Base-by-base conservation (phyloP, 2,113 vertebrate genomes). In the Regulus satrapa region DNA sequence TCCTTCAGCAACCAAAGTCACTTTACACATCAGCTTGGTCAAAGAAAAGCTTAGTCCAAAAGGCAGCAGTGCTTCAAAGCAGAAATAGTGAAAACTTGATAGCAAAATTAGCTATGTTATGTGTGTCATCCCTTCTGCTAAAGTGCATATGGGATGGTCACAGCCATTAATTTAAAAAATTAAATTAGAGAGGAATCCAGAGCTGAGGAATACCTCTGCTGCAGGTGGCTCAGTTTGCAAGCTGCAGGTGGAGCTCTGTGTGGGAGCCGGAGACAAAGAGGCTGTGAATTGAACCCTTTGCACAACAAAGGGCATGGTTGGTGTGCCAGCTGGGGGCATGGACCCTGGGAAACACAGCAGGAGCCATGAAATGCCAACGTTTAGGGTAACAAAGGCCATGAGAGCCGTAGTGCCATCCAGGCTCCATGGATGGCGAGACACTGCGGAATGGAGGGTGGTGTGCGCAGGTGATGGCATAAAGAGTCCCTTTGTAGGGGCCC, bases 321-420 rank as follows among this genome's bases (percentile, higher is more conserved):
- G 9, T 40, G 9, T 40, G 18, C 43, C n/a, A 29, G 29, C 8
- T 8, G 3, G 28, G n/a, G 55, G 38, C 52, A 32, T 3, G 55
- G 28, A 19, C 18, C 7, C 38, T 28, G 26, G 4, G 12, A 45
- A 15, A 25, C 28, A 6, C 36, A 24, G 40, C 5, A 10, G 63
- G 29, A 68, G 18, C 8, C 56, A 2, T 2, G 21, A 32, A 7
- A 2, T 23, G 18, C 32, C 26, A 11, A 1, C 7, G 5, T 18
- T 62, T 14, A 1, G 18, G 7, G 29, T 18, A 23, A 14, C 26
- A 21, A 13, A 32, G n/a, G 58, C 40, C 11, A 23, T 3, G 3
- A 5, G 23, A 45, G 8, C 5, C 0, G 8, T 7, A 28, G 9
- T 12, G 28, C 32, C 23, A 12, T 3, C 9, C 12, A 15, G 32